Evolutionary conservation across 2,888 invertebrate species (phyloP).

Genomic region (Heliconius ethilla): DNA sequence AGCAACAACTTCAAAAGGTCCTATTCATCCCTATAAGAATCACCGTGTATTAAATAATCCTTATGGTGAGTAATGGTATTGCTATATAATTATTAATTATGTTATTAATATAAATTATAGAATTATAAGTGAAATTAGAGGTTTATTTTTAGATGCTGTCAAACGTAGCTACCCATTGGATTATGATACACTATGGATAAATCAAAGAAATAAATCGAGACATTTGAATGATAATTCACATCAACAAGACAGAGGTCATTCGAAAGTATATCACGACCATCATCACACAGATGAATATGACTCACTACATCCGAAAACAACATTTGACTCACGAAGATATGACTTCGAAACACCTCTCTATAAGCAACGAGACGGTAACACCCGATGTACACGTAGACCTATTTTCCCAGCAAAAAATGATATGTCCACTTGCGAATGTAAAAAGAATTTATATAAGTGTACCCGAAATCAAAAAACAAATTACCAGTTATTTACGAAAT

Average conservation of each 20-base stretch:
- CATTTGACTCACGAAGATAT: slow-evolving; percentile 53
- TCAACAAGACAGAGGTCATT: slow-evolving; percentile 60
- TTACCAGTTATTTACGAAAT: slow-evolving; percentile 43
- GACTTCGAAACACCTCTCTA: slow-evolving; percentile 50
- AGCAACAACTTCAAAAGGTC: not conserved
- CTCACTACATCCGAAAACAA: slow-evolving; percentile 46
- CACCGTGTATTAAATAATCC: not conserved
- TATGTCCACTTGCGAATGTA: slow-evolving; percentile 30
- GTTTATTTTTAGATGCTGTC: slow-evolving; percentile 53
- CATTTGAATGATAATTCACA: slow-evolving; percentile 49
- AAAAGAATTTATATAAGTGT: slow-evolving; percentile 49
- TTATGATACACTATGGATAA: slow-evolving; percentile 50
- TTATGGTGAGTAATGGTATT: not conserved
- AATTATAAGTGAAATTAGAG: slow-evolving; percentile 45
- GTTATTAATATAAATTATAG: too few species aligned
- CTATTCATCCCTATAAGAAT: not conserved
- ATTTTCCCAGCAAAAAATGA: slow-evolving; percentile 1
- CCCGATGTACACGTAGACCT: slow-evolving; percentile 57
- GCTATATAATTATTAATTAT: not conserved
- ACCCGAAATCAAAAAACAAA: slow-evolving; percentile 50
- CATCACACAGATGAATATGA: slow-evolving; percentile 49
- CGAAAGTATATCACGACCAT: slow-evolving; percentile 60
- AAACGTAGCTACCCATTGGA: slow-evolving; percentile 49
- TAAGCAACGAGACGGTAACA: slow-evolving; percentile 47
- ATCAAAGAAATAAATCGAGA: slow-evolving; percentile 50